Evolutionary conservation across 2,113 vertebrate species (phyloP).

Genomic region (Trematomus loennbergii): DNA sequence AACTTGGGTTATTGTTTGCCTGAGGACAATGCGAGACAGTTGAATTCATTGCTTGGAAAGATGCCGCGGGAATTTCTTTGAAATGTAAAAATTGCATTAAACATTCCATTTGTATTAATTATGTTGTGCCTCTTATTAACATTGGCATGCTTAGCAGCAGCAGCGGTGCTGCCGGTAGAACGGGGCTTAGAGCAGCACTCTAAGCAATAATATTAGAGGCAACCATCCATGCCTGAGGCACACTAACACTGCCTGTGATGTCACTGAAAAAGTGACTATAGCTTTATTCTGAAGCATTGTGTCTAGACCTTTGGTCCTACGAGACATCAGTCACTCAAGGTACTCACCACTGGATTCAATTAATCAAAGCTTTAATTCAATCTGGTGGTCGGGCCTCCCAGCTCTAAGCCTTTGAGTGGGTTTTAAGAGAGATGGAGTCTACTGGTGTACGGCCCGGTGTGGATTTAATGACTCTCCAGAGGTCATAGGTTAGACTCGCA

Average conservation of each 20-base stretch:
- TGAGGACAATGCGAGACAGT: conserved; percentile 63
- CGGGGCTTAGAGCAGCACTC: conserved; percentile 56
- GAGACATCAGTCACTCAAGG: conserved; percentile 74
- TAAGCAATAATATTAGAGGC: conserved; percentile 53
- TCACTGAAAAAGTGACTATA: conserved; percentile 50
- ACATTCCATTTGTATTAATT: conserved; percentile 84
- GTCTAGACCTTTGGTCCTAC: conserved; percentile 67
- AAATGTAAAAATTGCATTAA: conserved; percentile 84
- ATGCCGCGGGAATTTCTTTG: conserved; percentile 77
- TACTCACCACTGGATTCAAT: conserved; percentile 72
- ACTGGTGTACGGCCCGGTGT: conserved; percentile 10
- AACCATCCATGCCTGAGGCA: conserved; percentile 60
- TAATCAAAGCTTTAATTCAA: conserved; percentile 74
- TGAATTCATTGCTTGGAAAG: conserved; percentile 53
- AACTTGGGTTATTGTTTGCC: conserved; percentile 72
- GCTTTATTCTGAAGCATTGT: conserved; percentile 58
- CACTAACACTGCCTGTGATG: conserved; percentile 52
- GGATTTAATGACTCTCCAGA: conserved; percentile 63
- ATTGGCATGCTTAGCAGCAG: conserved; percentile 16
- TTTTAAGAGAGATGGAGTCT: conserved; percentile 63
- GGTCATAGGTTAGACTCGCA: conserved; percentile 65
- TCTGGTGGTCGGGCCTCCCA: conserved; percentile 57
- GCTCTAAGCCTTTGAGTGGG: conserved; percentile 69
- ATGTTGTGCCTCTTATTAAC: conserved; percentile 69
- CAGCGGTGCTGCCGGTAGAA: conserved; percentile 35